Percentiles rank a stretch among this genome's conserved stretches.
Conservation (phyloP, 1,140 invertebrate genomes). For the Eueides isabella region DNA sequence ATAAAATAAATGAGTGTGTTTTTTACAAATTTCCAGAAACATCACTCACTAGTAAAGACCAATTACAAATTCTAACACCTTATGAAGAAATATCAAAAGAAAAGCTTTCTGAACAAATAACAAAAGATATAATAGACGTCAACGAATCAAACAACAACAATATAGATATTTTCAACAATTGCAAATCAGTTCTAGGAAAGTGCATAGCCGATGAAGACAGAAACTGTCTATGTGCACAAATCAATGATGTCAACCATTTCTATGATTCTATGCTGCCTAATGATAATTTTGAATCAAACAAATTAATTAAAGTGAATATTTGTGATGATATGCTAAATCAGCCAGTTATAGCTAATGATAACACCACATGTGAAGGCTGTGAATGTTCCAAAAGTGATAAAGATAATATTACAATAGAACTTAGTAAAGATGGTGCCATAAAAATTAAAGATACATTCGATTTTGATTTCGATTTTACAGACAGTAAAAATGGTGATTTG, state of each 20-base stretch:
- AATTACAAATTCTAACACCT: not conserved
- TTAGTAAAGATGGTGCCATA: constrained; percentile 57
- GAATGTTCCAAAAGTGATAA: constrained; percentile 40
- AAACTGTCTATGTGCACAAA: constrained; percentile 48
- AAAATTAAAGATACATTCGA: constrained; percentile 68
- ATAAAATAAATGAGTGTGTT: not conserved
- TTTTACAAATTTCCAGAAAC: not conserved
- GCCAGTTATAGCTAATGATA: constrained; percentile 3
- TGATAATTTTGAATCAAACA: constrained; percentile 35
- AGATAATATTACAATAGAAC: constrained; percentile 47
- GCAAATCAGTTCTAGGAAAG: constrained; percentile 51
- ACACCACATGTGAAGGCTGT: constrained; percentile 48
- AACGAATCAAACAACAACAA: constrained; percentile 26
- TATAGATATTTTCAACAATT: constrained; percentile 41
- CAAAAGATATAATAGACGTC: constrained; percentile 9
- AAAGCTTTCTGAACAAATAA: not conserved
- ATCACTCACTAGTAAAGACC: not conserved
- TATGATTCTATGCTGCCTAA: constrained; percentile 42
- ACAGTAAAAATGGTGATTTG: constrained; percentile 25
- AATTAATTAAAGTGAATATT: constrained; percentile 22
- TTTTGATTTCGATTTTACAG: constrained; percentile 43
- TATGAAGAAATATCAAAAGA: not conserved
- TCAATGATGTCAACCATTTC: constrained; percentile 44
- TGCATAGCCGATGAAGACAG: constrained; percentile 54
- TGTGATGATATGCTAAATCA: not conserved